Conservation (phyloP, 2,888 invertebrate genomes). For the Amphipyra berbera region DNA sequence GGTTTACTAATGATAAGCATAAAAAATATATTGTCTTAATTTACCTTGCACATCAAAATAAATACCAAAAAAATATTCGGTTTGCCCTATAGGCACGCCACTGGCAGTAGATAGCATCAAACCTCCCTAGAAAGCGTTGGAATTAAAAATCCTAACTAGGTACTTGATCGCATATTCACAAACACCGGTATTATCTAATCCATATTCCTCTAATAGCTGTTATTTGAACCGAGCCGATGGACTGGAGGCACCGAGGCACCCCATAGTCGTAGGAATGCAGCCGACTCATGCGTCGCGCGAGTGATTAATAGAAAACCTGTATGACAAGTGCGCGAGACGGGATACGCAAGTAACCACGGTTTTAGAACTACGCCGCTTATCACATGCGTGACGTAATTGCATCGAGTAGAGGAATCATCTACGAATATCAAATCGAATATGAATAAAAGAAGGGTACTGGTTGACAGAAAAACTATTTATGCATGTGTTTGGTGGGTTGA, state of each 20-base stretch:
- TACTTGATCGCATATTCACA: background rate
- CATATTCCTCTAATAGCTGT: constrained; percentile 20
- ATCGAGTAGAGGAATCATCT: background rate
- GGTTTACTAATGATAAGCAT: no score
- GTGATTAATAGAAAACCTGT: constrained; percentile 80
- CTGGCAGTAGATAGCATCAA: no score
- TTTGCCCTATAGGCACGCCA: no score
- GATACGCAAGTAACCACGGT: constrained; percentile 49
- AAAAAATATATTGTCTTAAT: no score
- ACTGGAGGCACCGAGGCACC: constrained; percentile 55
- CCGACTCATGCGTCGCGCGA: constrained; percentile 64
- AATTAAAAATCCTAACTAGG: background rate
- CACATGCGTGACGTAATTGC: constrained; percentile 45
- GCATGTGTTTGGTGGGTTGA: no score
- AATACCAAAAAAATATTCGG: no score
- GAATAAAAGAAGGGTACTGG: no score
- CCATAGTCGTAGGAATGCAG: constrained; percentile 78
- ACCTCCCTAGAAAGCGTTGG: background rate
- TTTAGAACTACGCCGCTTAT: constrained; percentile 42
- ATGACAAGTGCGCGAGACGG: constrained; percentile 57
- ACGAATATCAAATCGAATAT: no score
- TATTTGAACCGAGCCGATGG: constrained; percentile 42
- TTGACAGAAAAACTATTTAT: no score
- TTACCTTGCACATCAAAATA: no score
- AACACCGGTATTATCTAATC: constrained; percentile 18